Base-by-base conservation (phyloP, 92 coral and sea anemone genomes). In the Epizoanthus stellaris region DNA sequence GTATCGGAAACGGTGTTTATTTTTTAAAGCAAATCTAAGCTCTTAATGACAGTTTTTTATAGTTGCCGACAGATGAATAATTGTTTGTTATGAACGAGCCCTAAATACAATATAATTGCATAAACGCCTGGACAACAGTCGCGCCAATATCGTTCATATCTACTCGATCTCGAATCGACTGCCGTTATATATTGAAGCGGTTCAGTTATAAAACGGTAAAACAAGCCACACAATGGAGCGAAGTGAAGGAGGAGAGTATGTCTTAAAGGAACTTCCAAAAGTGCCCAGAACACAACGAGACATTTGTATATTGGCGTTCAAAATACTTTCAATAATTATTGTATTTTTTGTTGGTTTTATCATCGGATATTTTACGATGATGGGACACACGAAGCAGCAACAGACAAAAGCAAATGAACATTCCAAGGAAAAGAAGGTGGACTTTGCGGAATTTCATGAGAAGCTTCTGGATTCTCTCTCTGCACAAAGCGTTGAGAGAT, bases 271-370 rank as follows among this genome's bases (percentile, higher is more conserved):
- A 62, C 71, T 63, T 43, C 72, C 59, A 23, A 63, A 64, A 23
- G 20, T 42, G 3, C 83, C 60, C 16, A 64, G 69, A 72, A n/a
- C 79, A 20, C 76, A 73, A 10, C 73, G 88, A 56, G 53, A 61
- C 56, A 80, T 67, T 15, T 91, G 80, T 59, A 68, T 75, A 5
- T 65, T 90, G 49, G 85, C 83, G 16, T 25, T 90, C 58, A 87
- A 80, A 76, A 53, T 92, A 76, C 71, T 92, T 36, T 77, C 57
- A 12, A 81, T 82, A 14, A 58, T 90, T 47, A 86, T 85, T 14
- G 69, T 92, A 21, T 87, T 92, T 75, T 90, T 87, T 61, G 56
- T 87, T 74, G 95, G 95, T 16, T 92, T 90, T 62, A 45, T 90
- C 6, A 74, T 92, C 73, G 95, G 95, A 52, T 92, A 92, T 58